These are phyloP conservation scores for Acrocyrtus sp. DNA, from an alignment of 2,888 invertebrate genomes.

Conservation along the genomic window DNA sequence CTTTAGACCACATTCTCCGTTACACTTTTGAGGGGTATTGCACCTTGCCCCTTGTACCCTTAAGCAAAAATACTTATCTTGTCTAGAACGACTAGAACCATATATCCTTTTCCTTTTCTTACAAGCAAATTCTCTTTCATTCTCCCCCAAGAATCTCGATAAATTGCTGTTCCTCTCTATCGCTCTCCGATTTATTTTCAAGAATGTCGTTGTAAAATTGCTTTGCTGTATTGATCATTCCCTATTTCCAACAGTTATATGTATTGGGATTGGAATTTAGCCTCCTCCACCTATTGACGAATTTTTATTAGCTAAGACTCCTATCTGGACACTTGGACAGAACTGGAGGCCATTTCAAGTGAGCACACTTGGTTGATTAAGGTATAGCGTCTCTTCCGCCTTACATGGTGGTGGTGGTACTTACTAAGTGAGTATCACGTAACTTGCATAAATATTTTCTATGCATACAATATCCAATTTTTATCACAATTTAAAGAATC, in stretches of 20 bases:
- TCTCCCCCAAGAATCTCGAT: constrained; percentile 39
- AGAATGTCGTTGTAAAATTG: no score
- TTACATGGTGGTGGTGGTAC: constrained; percentile 32
- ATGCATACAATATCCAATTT: constrained; percentile 33
- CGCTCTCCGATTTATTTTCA: no score
- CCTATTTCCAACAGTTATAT: no score
- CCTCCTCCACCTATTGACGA: no score
- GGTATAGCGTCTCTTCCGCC: constrained; percentile 36
- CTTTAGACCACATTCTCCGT: constrained; percentile 32
- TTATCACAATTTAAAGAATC: constrained; percentile 33
- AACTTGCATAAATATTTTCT: constrained; percentile 41
- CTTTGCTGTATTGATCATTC: no score
- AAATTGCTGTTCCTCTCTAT: constrained; percentile 24
- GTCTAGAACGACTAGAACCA: no score
- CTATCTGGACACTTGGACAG: no score
- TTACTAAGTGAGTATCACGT: constrained; percentile 26
- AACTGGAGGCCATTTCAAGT: constrained; percentile 37
- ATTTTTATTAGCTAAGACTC: no score
- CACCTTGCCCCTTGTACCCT: constrained; percentile 31
- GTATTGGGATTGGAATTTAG: no score
- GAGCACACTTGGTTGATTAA: constrained; percentile 33
- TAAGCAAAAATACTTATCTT: constrained; percentile 31
- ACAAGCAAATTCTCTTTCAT: constrained; percentile 31
- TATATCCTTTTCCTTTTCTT: constrained; percentile 40
- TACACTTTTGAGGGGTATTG: constrained; percentile 32